Conservation (phyloP, 2,797 vertebrate species). For the Odontamblyopus rebecca region DNA sequence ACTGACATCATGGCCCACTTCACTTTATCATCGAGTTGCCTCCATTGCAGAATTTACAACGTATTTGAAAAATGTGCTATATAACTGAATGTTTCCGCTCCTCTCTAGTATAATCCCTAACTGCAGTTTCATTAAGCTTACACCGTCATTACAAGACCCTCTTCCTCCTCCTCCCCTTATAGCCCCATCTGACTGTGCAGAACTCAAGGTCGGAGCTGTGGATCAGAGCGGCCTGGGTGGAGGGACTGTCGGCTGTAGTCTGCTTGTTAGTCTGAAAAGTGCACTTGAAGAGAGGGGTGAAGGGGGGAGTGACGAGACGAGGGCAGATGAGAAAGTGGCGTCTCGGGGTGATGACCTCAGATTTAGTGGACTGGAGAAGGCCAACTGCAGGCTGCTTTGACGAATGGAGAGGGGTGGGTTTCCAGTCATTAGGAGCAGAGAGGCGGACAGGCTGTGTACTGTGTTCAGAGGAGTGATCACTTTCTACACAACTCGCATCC, state of each 20-base stretch:
- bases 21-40: too few relatives aligned
- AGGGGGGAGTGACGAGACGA: slow-evolving; percentile 24
- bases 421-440: slow-evolving; percentile 38
- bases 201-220: slow-evolving; percentile 60
- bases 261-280: slow-evolving; percentile 33
- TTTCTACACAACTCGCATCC: not conserved
- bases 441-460: slow-evolving; percentile 45
- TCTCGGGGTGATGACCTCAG: slow-evolving; percentile 51
- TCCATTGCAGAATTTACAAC: too few relatives aligned
- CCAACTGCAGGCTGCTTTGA: slow-evolving; percentile 42
- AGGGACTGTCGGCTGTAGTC: slow-evolving; percentile 45
- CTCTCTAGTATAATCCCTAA: slow-evolving; percentile 19
- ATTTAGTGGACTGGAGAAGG: slow-evolving; percentile 56
- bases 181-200: slow-evolving; percentile 44
- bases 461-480: not conserved
- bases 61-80: too few relatives aligned
- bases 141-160: slow-evolving; percentile 63
- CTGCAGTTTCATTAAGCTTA: slow-evolving; percentile 62
- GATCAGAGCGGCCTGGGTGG: slow-evolving; percentile 12
- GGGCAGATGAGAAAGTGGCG: slow-evolving; percentile 30
- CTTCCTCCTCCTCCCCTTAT: slow-evolving; percentile 53
- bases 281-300: slow-evolving; percentile 24
- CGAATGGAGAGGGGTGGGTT: slow-evolving; percentile 52
- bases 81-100: not conserved
- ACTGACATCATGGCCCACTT: too few relatives aligned